Evolutionary conservation across 64 coral and sea anemone genomes (phyloP).

Genomic region (Cladopsammia gracilis): DNA sequence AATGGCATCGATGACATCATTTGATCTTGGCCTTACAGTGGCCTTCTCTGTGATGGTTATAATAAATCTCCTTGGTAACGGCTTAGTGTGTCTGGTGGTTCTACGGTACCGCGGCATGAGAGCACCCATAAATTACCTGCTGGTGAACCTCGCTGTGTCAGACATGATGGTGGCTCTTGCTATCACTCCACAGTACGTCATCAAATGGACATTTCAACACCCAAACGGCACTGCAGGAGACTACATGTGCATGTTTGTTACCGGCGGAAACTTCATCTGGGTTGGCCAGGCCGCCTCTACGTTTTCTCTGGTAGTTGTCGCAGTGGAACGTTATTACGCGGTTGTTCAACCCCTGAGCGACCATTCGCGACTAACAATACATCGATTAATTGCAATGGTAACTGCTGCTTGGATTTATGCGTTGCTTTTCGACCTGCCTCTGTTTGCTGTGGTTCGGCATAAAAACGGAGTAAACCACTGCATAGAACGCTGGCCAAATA

Average conservation of each 20-base stretch:
- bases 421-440: conserved; percentile 42
- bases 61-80: conserved; percentile 76
- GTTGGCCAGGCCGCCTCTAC: conserved; percentile 21
- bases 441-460: conserved; percentile 14
- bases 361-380: not conserved
- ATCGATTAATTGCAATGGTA: not conserved
- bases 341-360: conserved; percentile 8
- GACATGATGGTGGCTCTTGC: conserved; percentile 74
- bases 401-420: conserved; percentile 33
- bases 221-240: conserved; percentile 61
- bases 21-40: not conserved
- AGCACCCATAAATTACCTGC: conserved; percentile 70
- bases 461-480: conserved; percentile 20
- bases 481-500: conserved; percentile 47
- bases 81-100: conserved; percentile 59
- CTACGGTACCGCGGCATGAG: conserved; percentile 21
- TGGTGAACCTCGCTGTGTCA: conserved; percentile 68
- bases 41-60: conserved; percentile 41
- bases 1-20: not conserved
- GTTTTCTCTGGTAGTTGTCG: conserved; percentile 30
- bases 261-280: conserved; percentile 86
- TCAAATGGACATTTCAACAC: conserved; percentile 54
- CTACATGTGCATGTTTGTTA: conserved; percentile 68
- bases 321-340: conserved; percentile 36
- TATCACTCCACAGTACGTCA: conserved; percentile 67